Percentiles rank a stretch among this genome's conserved stretches.
Evolutionary conservation across 2,888 invertebrate genomes (phyloP).

Genomic region (Escarpia spicata): DNA sequence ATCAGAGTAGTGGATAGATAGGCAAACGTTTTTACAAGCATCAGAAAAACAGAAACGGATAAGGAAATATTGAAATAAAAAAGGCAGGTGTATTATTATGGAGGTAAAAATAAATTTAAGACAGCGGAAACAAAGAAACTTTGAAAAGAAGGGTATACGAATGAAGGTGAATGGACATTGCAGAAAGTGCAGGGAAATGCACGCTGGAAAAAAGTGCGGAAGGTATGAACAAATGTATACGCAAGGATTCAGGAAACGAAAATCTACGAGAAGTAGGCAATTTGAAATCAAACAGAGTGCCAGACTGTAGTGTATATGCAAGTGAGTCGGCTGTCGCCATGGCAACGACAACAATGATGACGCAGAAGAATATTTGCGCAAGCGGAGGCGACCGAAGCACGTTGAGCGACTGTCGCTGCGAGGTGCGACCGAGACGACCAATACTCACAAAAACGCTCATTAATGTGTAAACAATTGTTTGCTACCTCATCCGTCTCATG

Average conservation of each 20-base stretch:
- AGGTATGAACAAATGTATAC: not conserved
- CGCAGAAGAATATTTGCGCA: not conserved
- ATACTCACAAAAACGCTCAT: slow-evolving; percentile 16
- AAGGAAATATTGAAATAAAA: not conserved
- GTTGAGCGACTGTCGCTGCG: not conserved
- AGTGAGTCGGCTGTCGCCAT: not conserved
- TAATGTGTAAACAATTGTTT: slow-evolving; percentile 16
- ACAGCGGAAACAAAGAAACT: not conserved
- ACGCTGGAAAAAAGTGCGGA: not conserved
- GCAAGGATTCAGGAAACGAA: not conserved
- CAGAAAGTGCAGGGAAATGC: not conserved
- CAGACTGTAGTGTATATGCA: not conserved
- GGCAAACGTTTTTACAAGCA: not conserved
- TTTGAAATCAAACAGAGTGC: not conserved
- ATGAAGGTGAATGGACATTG: not conserved
- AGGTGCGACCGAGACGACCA: not conserved
- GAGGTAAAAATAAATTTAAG: not conserved
- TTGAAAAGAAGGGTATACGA: not conserved
- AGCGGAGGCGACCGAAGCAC: not conserved
- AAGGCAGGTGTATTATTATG: not conserved
- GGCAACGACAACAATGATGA: not conserved
- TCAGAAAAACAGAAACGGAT: not conserved
- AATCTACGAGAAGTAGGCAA: not conserved
- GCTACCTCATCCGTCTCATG: slow-evolving; percentile 8
- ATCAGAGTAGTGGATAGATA: not conserved